Evolutionary conservation across 2,113 vertebrate species (phyloP).

Genomic region (Pterocles burchelli): DNA sequence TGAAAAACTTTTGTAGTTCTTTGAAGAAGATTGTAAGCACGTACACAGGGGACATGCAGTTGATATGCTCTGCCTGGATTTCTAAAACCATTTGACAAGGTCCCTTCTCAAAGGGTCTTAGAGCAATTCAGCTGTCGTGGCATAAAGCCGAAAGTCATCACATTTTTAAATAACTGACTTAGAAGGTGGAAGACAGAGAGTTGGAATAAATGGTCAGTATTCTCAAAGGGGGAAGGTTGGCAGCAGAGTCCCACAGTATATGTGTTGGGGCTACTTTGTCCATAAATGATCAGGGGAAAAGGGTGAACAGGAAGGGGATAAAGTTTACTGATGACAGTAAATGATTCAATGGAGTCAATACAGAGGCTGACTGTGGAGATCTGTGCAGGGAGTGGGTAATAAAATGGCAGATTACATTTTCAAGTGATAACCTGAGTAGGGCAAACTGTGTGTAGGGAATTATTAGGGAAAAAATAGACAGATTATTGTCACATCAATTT

Average conservation of each 20-base stretch:
- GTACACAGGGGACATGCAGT: not conserved
- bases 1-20: not conserved
- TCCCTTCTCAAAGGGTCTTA: not conserved
- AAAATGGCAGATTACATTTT: not conserved
- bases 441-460: not conserved
- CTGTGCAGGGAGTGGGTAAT: not conserved
- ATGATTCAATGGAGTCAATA: not conserved
- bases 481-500: not conserved
- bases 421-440: not conserved
- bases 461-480: not conserved
- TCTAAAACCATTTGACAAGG: not conserved
- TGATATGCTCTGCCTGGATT: not conserved
- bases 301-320: not conserved
- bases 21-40: not conserved
- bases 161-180: not conserved
- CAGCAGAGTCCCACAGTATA: not conserved
- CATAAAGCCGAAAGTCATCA: not conserved
- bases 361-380: not conserved
- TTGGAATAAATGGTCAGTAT: not conserved
- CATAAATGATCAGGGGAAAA: not conserved
- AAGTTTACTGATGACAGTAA: not conserved
- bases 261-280: accelerated
- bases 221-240: not conserved
- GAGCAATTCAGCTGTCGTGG: not conserved
- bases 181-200: not conserved